These are phyloP conservation scores for Catonia carolina DNA, from an alignment of 2,888 invertebrate species.

Conservation along the genomic window DNA sequence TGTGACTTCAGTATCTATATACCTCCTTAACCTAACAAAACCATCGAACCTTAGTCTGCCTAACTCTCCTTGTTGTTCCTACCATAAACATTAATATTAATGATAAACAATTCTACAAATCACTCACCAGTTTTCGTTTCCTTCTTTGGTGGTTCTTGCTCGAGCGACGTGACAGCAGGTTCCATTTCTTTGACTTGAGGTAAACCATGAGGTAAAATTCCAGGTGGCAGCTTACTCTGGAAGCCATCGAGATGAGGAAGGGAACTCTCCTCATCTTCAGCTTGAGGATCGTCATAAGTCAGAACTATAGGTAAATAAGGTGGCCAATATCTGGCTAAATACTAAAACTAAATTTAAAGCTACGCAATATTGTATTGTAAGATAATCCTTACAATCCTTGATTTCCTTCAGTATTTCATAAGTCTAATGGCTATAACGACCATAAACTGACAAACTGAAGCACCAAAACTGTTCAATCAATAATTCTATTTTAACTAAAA, in stretches of 20 bases:
- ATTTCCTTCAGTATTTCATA: too few relatives aligned
- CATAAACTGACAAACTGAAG: too few relatives aligned
- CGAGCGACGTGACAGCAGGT: constrained; percentile 79
- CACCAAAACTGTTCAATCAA: too few relatives aligned
- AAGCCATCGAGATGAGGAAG: constrained; percentile 70
- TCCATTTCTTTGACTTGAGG: constrained; percentile 94
- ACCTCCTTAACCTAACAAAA: not conserved
- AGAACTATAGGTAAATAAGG: constrained; percentile 64
- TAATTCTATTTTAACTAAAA: too few relatives aligned
- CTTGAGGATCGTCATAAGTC: constrained; percentile 94
- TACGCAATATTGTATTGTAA: too few relatives aligned
- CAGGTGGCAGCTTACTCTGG: constrained; percentile 84
- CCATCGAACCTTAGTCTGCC: too few relatives aligned
- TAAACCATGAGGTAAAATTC: constrained; percentile 84
- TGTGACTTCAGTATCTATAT: too few relatives aligned
- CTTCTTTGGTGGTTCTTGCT: constrained; percentile 56
- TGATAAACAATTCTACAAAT: not conserved
- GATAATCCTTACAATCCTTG: too few relatives aligned
- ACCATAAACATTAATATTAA: not conserved
- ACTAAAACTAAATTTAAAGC: too few relatives aligned
- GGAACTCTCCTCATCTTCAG: constrained; percentile 87
- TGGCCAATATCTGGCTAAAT: constrained; percentile 19
- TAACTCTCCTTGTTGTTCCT: too few relatives aligned
- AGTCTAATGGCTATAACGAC: too few relatives aligned
- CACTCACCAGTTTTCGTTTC: constrained; percentile 47